Evolutionary conservation across 2,888 invertebrate genomes (phyloP), one percentile per base, ranked within the genome.

Genomic region (Aphrophora alni): DNA sequence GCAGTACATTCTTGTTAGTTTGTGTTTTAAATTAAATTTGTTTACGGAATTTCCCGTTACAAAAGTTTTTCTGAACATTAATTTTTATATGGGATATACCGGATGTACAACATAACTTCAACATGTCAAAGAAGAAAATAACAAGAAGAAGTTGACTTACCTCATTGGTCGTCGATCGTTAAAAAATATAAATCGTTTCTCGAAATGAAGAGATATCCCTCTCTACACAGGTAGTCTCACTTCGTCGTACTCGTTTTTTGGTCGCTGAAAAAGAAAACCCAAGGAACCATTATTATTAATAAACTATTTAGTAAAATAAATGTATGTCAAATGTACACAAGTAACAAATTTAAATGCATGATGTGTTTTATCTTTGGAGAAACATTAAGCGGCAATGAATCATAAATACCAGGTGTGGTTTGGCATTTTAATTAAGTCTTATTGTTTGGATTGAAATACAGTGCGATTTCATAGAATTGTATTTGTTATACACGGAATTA

Each of bases 371-470:
- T 44, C 44, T 8, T 7, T 14, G 3, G 21, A 2, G 59, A 21
- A 21, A 59, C 21, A 59, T 44, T 33, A 44, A 8, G 3, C 14
- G 14, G 14, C 21, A 59, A 59, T 59, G 59, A 5, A 14, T 59
- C 59, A 59, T 59, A 21, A 59, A 59, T 59, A 59, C 59, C 59
- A 59, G 59, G 59, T 59, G 59, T 59, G 59, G 59, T 59, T 59
- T 59, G 59, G 59, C n/a, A 59, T 59, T 59, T 59, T 59, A 59
- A 59, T 21, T n/a, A 59, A 21, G n/a, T 59, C 33, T 33, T 33
- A 59, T 59, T 59, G 59, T 59, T 33, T 33, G 8, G 8, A 33
- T n/a, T 59, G 59, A 44, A 44, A 44, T 17, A 14, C 44, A 44
- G 8, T 44, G 14, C 44, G 44, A 8, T 44, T 44, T 14, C 44